Base-by-base conservation (phyloP, 92 coral and sea anemone species). In the Nematostella vectensis region DNA sequence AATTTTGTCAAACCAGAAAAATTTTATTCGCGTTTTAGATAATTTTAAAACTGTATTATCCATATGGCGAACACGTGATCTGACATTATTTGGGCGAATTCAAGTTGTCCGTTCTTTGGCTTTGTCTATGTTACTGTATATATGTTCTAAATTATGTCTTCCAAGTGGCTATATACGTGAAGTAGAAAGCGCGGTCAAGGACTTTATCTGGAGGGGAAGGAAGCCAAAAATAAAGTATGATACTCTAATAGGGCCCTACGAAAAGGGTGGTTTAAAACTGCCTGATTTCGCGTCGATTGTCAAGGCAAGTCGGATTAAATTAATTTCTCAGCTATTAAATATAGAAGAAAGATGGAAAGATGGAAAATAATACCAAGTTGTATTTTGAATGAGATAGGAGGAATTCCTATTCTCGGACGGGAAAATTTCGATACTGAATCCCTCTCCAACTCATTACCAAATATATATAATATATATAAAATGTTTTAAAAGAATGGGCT, bases 1-100 rank as follows among this genome's bases (percentile, higher is more conserved):
- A 18, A 36, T 1, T 23, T 58, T 33, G 2, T 33, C 13, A 11
- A 50, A 49, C 0, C 55, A 39, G 30, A 47, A 61, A 45, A 61
- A 43, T 23, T 47, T 44, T 23, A 42, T 26, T 42, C 55, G 57
- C 25, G 36, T 61, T 4, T 47, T 44, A 26, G 67, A 61, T 19
- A 61, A 48, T 27, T 61, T 61, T 15, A 47, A 61, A 28, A 47
- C 67, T 2, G 54, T 47, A 13, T 55, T 61, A 18, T 23, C 56
- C 18, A 27, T 44, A 33, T 25, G 67, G 55, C 37, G 42, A 6
- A 55, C 27, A 47, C 12, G 61, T 13, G 27, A 20, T 13, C 18
- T 47, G 18, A 47, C 53, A 15, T 55, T 55, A 16, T 55, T 13
- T 55, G 61, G 51, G 19, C 21, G 27, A 25, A 18, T 0, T 16